Evolutionary conservation across 2,797 vertebrate genomes (phyloP).

Genomic region (Ispidina picta): DNA sequence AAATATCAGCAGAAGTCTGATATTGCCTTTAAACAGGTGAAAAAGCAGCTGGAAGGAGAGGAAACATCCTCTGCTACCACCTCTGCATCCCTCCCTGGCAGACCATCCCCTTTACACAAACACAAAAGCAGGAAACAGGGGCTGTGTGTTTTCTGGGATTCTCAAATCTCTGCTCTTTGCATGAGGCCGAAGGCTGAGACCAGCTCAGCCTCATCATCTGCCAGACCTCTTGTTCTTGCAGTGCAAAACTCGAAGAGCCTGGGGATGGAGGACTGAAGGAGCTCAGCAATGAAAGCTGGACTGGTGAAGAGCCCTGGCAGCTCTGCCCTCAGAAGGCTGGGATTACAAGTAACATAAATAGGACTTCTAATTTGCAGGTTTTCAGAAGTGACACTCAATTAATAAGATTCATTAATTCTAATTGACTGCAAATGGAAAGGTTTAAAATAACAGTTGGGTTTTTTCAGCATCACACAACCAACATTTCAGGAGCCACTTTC

Average conservation of each 20-base stretch:
- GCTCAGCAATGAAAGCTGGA: not conserved
- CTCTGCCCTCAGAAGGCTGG: not conserved
- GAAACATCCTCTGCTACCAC: accelerated
- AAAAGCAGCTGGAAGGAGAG: not conserved
- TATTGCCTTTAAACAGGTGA: not conserved
- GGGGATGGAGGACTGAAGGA: not conserved
- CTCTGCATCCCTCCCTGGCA: not conserved
- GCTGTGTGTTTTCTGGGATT: not conserved
- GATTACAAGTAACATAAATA: not conserved
- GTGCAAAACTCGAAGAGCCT: no score
- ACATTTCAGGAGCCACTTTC: not conserved
- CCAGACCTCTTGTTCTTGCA: not conserved
- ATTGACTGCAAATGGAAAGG: not conserved
- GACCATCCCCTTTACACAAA: not conserved
- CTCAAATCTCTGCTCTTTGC: not conserved
- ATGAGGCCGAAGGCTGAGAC: not conserved
- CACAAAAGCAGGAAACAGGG: not conserved
- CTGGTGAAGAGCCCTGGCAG: not conserved
- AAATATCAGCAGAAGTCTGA: not conserved
- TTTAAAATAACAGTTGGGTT: not conserved
- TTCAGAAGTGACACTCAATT: not conserved
- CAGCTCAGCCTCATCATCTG: not conserved
- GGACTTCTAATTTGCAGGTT: not conserved
- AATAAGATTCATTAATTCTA: conserved; percentile 5
- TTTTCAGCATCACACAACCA: not conserved